A percentile compares a stretch with the other conserved stretches of the same genome.
Conservation (phyloP, 2,797 vertebrate species). For the Lacerta agilis region DNA sequence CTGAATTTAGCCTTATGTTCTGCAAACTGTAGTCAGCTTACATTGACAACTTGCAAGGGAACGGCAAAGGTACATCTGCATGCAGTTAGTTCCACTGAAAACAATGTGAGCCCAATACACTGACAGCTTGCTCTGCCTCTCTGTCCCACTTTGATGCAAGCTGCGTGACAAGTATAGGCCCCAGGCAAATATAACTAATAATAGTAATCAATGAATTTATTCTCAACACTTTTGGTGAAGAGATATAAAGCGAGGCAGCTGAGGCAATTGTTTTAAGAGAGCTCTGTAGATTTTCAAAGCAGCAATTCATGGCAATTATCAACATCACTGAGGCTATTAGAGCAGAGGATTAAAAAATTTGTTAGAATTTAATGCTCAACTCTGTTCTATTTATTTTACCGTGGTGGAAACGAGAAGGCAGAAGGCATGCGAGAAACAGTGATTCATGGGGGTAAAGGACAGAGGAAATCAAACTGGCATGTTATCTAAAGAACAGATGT, state of each 20-base stretch:
- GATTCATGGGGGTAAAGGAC: constrained; percentile 24
- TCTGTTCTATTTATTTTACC: constrained; percentile 29
- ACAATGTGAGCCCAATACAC: not conserved
- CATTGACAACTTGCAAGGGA: not conserved
- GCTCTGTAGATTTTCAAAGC: constrained; percentile 1
- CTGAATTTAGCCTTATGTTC: not conserved
- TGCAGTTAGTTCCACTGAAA: not conserved
- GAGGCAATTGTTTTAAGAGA: constrained; percentile 15
- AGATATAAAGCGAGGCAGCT: not conserved
- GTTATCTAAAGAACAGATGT: constrained; percentile 53
- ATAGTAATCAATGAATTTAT: not conserved
- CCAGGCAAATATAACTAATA: not conserved
- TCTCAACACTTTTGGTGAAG: constrained; percentile 17
- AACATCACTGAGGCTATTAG: constrained; percentile 22
- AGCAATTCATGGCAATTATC: constrained; percentile 22
- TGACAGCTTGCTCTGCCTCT: not conserved
- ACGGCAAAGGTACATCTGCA: not conserved
- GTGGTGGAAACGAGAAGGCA: constrained; percentile 10
- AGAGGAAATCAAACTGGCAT: constrained; percentile 34
- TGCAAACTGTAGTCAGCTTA: not conserved
- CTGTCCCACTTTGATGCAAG: not conserved
- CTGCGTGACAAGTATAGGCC: not conserved
- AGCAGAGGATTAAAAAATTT: not conserved
- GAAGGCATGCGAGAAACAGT: constrained; percentile 17
- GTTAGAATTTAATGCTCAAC: constrained; percentile 27